Evolutionary conservation across 2,113 vertebrate genomes (phyloP).

Genomic region (Urocolius indicus): DNA sequence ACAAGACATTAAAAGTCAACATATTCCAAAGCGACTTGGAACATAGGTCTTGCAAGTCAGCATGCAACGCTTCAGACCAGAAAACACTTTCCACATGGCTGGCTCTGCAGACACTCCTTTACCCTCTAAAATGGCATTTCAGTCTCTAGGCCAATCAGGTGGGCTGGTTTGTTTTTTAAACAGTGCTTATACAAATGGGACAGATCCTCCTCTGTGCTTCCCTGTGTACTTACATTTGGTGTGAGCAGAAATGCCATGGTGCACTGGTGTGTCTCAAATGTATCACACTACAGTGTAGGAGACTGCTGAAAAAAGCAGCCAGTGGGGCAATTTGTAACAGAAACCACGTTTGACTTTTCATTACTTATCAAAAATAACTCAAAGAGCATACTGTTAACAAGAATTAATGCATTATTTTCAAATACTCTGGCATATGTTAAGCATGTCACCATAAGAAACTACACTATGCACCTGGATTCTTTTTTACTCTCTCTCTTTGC

Average conservation of each 20-base stretch:
- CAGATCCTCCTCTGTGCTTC: background rate
- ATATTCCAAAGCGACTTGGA: background rate
- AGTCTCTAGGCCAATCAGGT: background rate
- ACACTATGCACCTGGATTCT: background rate
- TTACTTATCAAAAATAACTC: background rate
- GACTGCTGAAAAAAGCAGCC: background rate
- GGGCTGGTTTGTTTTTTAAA: rapidly evolving
- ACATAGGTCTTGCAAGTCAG: background rate
- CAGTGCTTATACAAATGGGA: background rate
- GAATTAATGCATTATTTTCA: background rate
- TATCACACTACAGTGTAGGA: rapidly evolving
- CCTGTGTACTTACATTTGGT: background rate
- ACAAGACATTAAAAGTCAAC: background rate
- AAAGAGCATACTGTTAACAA: background rate
- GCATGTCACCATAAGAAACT: background rate
- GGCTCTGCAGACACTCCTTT: background rate
- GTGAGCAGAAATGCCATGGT: background rate
- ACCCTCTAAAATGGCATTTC: rapidly evolving
- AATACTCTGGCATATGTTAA: background rate
- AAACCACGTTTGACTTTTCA: background rate
- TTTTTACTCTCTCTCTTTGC: background rate
- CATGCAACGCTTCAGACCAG: background rate
- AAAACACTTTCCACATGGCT: rapidly evolving
- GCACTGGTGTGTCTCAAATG: background rate
- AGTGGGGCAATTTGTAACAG: background rate